Conservation (phyloP, 2,113 vertebrate genomes). For the Solea senegalensis region DNA sequence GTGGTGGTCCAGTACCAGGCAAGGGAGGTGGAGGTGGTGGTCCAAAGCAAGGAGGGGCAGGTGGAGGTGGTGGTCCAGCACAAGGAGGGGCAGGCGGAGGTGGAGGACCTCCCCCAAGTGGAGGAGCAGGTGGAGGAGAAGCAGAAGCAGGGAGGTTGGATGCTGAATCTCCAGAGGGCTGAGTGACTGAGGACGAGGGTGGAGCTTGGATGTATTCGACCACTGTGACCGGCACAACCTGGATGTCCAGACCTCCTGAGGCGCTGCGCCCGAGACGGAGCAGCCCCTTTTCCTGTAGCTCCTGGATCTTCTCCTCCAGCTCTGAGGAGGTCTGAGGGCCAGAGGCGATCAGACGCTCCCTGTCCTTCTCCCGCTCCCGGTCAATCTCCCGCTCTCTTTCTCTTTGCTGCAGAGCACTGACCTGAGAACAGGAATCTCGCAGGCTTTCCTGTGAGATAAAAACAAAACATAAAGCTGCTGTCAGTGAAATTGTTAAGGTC, state of each 20-base stretch:
- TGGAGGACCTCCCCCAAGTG: not conserved
- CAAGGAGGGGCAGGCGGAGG: conserved; percentile 32
- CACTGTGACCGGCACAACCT: conserved; percentile 85
- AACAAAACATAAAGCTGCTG: conserved; percentile 6
- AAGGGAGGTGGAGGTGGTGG: conserved; percentile 25
- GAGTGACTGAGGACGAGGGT: not conserved
- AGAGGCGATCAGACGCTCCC: conserved; percentile 59
- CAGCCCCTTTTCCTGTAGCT: conserved; percentile 90
- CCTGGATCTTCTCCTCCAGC: conserved; percentile 87
- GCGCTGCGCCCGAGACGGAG: conserved; percentile 84
- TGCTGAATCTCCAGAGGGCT: conserved; percentile 22
- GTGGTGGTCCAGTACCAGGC: conserved; percentile 45
- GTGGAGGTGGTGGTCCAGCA: conserved; percentile 24
- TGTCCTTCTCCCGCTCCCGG: conserved; percentile 77
- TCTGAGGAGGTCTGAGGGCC: conserved; percentile 50
- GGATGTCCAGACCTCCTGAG: conserved; percentile 84
- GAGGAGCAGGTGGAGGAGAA: conserved; percentile 44
- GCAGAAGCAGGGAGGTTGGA: conserved; percentile 2
- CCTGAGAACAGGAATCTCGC: conserved; percentile 81
- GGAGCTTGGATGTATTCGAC: conserved; percentile 59
- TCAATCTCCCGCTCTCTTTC: conserved; percentile 80
- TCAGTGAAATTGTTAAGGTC: too few relatives aligned
- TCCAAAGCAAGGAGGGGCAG: not conserved
- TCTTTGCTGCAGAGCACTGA: conserved; percentile 75
- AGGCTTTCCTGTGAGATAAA: conserved; percentile 82